Evolutionary conservation across 2,888 invertebrate genomes (phyloP).

Genomic region (Harmothoe impar): DNA sequence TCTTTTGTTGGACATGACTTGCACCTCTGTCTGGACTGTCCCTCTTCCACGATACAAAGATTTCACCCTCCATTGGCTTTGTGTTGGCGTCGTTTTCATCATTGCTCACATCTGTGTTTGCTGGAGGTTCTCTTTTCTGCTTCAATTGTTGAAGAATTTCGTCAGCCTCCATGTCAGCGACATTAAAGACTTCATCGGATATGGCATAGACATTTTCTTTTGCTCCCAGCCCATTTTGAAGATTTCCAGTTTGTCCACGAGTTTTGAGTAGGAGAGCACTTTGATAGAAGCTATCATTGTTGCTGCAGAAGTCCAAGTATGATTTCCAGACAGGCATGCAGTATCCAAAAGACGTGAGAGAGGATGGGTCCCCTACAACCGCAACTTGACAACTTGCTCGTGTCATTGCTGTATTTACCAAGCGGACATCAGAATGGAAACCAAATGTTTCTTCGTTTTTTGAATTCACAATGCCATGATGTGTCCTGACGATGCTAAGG

Average conservation of each 20-base stretch:
- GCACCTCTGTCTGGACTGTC: neutral
- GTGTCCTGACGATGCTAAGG: slow-evolving; percentile 79
- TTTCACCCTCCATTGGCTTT: no score
- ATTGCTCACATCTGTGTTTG: neutral
- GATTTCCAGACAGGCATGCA: slow-evolving; percentile 70
- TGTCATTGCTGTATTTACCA: slow-evolving; percentile 81
- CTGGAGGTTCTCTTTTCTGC: neutral
- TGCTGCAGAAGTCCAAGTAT: slow-evolving; percentile 63
- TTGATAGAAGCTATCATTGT: neutral
- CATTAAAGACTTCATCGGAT: neutral
- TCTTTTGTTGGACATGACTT: neutral
- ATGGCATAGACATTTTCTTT: no score
- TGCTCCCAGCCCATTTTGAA: no score
- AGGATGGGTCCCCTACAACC: slow-evolving; percentile 79
- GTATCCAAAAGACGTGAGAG: slow-evolving; percentile 78
- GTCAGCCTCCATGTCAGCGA: slow-evolving; percentile 1
- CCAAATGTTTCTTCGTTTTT: slow-evolving; percentile 75
- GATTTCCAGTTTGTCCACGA: neutral
- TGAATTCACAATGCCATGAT: slow-evolving; percentile 72
- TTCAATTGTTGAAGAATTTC: slow-evolving; percentile 15
- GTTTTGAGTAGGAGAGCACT: neutral
- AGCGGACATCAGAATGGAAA: slow-evolving; percentile 79
- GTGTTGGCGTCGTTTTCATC: neutral
- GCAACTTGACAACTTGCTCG: slow-evolving; percentile 80
- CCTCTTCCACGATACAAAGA: neutral